Evolutionary conservation across 1,140 invertebrate species (phyloP).

Genomic region (Periplaneta americana): DNA sequence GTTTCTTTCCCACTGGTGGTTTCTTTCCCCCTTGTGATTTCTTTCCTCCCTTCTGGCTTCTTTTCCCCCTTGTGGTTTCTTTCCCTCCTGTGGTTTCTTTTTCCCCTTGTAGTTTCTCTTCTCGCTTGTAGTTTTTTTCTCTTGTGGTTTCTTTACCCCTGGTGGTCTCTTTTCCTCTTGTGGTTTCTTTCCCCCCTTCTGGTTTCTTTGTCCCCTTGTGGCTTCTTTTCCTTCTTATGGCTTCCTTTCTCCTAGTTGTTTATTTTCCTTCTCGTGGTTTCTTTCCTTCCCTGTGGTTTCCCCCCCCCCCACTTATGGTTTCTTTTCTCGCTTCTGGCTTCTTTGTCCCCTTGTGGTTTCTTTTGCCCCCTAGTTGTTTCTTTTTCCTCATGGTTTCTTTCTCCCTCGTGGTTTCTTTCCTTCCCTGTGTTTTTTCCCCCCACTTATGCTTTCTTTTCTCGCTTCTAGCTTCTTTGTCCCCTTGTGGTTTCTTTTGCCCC

Average conservation of each 20-base stretch:
- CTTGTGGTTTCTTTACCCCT: neutral
- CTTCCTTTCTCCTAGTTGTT: neutral
- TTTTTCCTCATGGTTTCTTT: neutral
- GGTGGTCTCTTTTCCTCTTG: neutral
- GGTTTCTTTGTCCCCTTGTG: neutral
- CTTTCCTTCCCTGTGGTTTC: neutral
- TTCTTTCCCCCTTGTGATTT: too few species aligned
- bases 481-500: too few species aligned
- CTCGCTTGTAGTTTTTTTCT: neutral
- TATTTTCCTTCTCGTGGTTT: neutral
- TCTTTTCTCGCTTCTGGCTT: neutral
- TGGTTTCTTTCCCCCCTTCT: neutral
- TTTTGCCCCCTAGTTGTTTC: neutral
- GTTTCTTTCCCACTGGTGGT: too few species aligned
- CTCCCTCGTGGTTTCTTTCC: neutral
- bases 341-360: neutral
- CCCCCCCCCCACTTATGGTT: neutral
- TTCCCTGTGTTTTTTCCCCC: too few species aligned
- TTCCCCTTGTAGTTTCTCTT: too few species aligned
- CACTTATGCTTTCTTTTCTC: too few species aligned
- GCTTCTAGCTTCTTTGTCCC: neutral
- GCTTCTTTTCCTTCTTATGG: neutral
- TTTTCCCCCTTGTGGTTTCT: too few species aligned
- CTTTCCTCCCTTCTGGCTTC: too few species aligned
- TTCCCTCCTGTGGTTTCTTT: too few species aligned